Evolutionary conservation across 2,888 invertebrate genomes (phyloP).

Genomic region (Epinotia ramella): DNA sequence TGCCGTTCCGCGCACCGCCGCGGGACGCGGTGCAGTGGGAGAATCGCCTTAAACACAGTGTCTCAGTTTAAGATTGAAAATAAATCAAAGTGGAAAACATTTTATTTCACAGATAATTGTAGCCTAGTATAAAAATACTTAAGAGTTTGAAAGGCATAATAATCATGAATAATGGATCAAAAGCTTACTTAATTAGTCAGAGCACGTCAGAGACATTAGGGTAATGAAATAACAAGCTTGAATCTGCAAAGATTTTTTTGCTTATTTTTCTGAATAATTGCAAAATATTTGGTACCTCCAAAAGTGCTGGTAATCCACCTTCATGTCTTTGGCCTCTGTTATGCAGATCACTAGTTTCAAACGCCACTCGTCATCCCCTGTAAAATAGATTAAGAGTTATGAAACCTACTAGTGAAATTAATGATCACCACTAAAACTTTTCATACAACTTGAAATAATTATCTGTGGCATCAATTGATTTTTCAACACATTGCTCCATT

Average conservation of each 20-base stretch:
- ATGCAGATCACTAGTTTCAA: conserved; percentile 72
- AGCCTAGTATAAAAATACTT: neutral
- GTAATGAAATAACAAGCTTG: too few relatives aligned
- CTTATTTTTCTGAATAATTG: neutral
- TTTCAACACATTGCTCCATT: too few relatives aligned
- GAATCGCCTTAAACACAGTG: too few relatives aligned
- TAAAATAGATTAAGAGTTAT: neutral
- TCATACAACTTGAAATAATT: too few relatives aligned
- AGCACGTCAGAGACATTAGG: too few relatives aligned
- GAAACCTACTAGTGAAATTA: too few relatives aligned
- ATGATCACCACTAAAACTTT: too few relatives aligned
- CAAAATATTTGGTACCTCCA: conserved; percentile 72
- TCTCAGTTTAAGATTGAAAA: neutral
- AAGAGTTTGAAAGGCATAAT: neutral
- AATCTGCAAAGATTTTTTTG: too few relatives aligned
- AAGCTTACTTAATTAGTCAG: too few relatives aligned
- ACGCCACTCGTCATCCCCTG: conserved; percentile 80
- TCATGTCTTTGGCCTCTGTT: conserved; percentile 66
- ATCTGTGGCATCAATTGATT: too few relatives aligned
- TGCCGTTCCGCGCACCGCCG: too few relatives aligned
- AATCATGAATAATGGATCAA: neutral
- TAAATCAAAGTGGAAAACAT: neutral
- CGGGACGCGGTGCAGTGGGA: too few relatives aligned
- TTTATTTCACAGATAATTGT: neutral
- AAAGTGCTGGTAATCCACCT: conserved; percentile 65